Evolutionary conservation across 2,888 invertebrate species (phyloP).

Genomic region (Eupithecia abbreviata): DNA sequence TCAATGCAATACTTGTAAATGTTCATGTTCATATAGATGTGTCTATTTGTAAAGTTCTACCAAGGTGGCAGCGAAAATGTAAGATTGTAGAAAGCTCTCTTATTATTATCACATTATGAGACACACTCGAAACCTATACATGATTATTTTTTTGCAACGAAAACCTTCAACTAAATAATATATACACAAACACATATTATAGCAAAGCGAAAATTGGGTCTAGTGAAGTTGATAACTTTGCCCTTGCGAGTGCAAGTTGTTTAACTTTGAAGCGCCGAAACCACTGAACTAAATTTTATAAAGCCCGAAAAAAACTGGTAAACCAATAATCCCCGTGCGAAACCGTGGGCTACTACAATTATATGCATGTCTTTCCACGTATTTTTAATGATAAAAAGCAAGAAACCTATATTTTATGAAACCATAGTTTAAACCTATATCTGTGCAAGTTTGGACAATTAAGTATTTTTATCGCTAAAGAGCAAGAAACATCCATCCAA

Average conservation of each 20-base stretch:
- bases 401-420: neutral
- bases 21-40: constrained; percentile 12
- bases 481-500: neutral
- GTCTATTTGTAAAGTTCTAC: constrained; percentile 15
- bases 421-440: neutral
- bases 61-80: constrained; percentile 9
- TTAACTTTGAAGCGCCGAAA: neutral
- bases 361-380: neutral
- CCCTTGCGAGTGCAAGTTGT: neutral
- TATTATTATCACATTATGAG: neutral
- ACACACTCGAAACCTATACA: neutral
- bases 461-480: neutral
- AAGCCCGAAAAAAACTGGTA: neutral
- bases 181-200: neutral
- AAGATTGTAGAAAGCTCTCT: neutral
- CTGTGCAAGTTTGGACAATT: neutral
- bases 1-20: constrained; percentile 18
- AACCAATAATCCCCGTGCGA: neutral
- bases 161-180: neutral
- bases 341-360: neutral
- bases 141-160: neutral
- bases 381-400: neutral
- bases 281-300: neutral
- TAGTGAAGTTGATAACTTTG: neutral
- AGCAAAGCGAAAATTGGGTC: neutral